A percentile compares a stretch with the other conserved stretches of the same genome.
Evolutionary conservation across 2,797 vertebrate genomes (phyloP).

Genomic region (Macrochelys suwanniensis): DNA sequence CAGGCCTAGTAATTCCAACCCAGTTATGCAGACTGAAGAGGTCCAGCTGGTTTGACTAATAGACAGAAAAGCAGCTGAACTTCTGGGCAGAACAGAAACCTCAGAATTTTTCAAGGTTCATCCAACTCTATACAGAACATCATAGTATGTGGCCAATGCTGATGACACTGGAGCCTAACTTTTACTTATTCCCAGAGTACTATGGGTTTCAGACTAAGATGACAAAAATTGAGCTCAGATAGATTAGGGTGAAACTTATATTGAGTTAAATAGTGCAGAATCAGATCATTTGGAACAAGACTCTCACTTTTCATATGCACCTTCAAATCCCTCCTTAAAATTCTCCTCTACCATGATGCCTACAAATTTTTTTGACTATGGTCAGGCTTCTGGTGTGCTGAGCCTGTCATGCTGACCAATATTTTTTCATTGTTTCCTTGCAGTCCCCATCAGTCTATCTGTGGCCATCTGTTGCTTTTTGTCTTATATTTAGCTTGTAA

Average conservation of each 20-base stretch:
- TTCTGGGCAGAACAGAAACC: neutral
- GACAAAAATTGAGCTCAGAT: neutral
- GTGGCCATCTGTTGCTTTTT: neutral
- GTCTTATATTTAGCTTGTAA: neutral
- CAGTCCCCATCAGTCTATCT: neutral
- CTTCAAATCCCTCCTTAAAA: neutral
- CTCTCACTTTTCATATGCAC: neutral
- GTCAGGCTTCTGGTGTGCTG: neutral
- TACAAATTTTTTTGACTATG: neutral
- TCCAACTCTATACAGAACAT: neutral
- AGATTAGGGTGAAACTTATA: neutral
- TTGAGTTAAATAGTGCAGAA: neutral
- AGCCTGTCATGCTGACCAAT: neutral
- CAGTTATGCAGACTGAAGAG: slow-evolving; percentile 38
- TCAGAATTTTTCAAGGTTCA: neutral
- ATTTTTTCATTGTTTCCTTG: neutral
- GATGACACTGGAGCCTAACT: neutral
- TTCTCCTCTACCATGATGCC: neutral
- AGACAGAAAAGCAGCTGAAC: slow-evolving; percentile 10
- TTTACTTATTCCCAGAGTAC: neutral
- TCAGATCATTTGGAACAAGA: neutral
- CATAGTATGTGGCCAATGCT: neutral
- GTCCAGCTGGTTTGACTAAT: neutral
- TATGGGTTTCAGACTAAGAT: neutral
- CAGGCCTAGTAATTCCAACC: slow-evolving; percentile 22